Evolutionary conservation across 2,797 vertebrate genomes (phyloP).

Genomic region (Bufotes viridis): DNA sequence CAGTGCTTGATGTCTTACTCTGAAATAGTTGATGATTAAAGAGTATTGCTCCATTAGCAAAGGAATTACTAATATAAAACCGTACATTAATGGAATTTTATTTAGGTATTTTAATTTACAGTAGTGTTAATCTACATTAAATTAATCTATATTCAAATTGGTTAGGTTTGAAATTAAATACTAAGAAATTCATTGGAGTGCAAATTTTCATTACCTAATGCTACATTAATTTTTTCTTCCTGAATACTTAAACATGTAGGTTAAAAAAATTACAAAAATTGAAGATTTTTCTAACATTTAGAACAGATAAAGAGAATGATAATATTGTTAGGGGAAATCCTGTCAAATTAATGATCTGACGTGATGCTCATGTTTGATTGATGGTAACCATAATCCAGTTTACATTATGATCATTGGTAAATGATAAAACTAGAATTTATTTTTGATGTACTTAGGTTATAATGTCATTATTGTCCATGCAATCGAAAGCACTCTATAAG

Average conservation of each 20-base stretch:
- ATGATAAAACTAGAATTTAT: too few relatives aligned
- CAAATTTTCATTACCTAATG: slow-evolving; percentile 36
- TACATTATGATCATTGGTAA: too few relatives aligned
- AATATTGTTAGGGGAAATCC: not conserved
- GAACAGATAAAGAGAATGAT: not conserved
- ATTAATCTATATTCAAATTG: slow-evolving; percentile 45
- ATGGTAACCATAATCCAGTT: too few relatives aligned
- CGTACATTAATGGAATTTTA: slow-evolving; percentile 18
- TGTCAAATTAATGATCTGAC: not conserved
- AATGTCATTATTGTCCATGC: too few relatives aligned
- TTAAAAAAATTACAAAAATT: not conserved
- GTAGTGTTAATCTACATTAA: slow-evolving; percentile 27
- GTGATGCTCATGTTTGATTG: too few relatives aligned
- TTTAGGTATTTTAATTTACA: slow-evolving; percentile 30
- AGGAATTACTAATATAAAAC: slow-evolving; percentile 9
- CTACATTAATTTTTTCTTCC: slow-evolving; percentile 26
- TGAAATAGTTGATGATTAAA: not conserved
- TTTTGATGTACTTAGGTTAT: not conserved
- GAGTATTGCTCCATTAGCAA: slow-evolving; percentile 7
- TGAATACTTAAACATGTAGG: not conserved
- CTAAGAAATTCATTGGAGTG: slow-evolving; percentile 38
- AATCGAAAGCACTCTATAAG: too few relatives aligned
- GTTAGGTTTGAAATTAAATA: slow-evolving; percentile 36
- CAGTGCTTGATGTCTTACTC: slow-evolving; percentile 8
- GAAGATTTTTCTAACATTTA: not conserved